Evolutionary conservation across 2,888 invertebrate genomes (phyloP).

Genomic region (Agrochola lota): DNA sequence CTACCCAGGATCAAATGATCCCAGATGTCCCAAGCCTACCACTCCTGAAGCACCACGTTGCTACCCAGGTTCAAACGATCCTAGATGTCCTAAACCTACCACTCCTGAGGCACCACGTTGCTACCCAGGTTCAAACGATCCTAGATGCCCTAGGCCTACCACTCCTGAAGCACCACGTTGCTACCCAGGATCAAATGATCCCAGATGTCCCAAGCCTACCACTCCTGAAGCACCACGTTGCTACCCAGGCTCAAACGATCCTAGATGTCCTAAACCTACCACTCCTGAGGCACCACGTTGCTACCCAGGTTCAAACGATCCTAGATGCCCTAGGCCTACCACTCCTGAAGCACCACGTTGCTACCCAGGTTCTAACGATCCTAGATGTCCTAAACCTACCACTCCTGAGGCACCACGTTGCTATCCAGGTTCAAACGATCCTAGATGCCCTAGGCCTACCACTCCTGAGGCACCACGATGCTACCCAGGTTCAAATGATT

Average conservation of each 20-base stretch:
- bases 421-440: slow-evolving; percentile 5
- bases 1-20: slow-evolving; percentile 68
- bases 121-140: slow-evolving; percentile 39
- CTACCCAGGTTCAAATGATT: slow-evolving; percentile 48
- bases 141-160: slow-evolving; percentile 72
- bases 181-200: slow-evolving; percentile 51
- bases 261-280: slow-evolving; percentile 68
- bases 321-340: slow-evolving; percentile 68
- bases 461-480: no score
- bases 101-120: slow-evolving; percentile 54
- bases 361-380: slow-evolving; percentile 39
- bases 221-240: slow-evolving; percentile 69
- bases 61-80: not conserved
- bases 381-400: slow-evolving; percentile 72
- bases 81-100: slow-evolving; percentile 68
- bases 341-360: slow-evolving; percentile 54
- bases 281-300: slow-evolving; percentile 25
- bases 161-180: slow-evolving; percentile 53
- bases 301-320: not conserved
- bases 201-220: slow-evolving; percentile 71
- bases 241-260: slow-evolving; percentile 68
- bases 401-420: slow-evolving; percentile 65
- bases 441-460: no score
- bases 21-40: slow-evolving; percentile 68
- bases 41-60: slow-evolving; percentile 25